A percentile compares a stretch with the other conserved stretches of the same genome.
Evolutionary conservation across 2,113 vertebrate genomes (phyloP).

Genomic region (Microcebus murinus): DNA sequence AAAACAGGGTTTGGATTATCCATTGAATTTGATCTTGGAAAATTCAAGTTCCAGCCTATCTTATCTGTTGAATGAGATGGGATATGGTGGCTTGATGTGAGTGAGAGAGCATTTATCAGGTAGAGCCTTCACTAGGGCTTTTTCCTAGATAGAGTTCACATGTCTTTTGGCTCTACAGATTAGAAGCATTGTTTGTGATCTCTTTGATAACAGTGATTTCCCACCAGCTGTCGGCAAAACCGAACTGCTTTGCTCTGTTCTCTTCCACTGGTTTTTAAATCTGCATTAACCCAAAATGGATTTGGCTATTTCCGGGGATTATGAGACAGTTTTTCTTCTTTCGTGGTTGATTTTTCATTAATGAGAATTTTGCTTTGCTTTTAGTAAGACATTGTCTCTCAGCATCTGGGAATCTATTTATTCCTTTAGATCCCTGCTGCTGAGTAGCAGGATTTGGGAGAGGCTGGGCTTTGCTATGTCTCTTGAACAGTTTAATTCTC

Average conservation of each 20-base stretch:
- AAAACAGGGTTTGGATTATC: conserved; percentile 44
- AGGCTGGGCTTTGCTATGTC: conserved; percentile 52
- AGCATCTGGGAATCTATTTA: conserved; percentile 70
- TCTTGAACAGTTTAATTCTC: conserved; percentile 61
- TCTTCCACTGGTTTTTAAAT: conserved; percentile 67
- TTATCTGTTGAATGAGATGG: conserved; percentile 20
- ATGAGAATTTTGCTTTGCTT: conserved; percentile 75
- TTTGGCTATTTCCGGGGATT: conserved; percentile 72
- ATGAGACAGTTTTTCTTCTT: conserved; percentile 57
- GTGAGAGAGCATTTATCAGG: neutral
- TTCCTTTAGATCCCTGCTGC: conserved; percentile 62
- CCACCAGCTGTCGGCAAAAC: conserved; percentile 59
- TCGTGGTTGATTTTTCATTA: conserved; percentile 74
- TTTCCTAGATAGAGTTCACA: conserved; percentile 46
- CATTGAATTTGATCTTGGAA: conserved; percentile 57
- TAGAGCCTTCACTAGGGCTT: neutral
- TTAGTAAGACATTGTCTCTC: conserved; percentile 56
- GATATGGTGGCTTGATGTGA: conserved; percentile 3
- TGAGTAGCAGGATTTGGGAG: conserved; percentile 66
- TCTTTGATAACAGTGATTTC: conserved; percentile 54
- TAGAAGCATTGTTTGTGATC: conserved; percentile 58
- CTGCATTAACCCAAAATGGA: conserved; percentile 69
- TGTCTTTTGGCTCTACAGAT: conserved; percentile 56
- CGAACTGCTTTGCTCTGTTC: conserved; percentile 44
- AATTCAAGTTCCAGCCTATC: conserved; percentile 47